A percentile compares a stretch with the other conserved stretches of the same genome.
These are phyloP conservation scores for Drosophila multiciliata DNA, from an alignment of 2,888 invertebrate genomes.

Conservation along the genomic window DNA sequence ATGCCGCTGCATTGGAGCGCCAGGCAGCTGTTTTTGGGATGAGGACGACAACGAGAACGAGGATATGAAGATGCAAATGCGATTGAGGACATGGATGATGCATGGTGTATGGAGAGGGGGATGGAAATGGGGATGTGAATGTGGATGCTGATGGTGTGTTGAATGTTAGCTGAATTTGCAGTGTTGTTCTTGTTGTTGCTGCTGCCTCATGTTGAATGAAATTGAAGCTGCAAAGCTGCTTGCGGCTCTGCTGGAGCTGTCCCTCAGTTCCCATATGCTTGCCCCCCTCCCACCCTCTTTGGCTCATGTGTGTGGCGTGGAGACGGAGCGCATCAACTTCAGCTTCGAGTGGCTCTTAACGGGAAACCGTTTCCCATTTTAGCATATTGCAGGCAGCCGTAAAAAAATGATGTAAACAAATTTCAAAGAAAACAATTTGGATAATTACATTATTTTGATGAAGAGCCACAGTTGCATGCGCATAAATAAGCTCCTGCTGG, in stretches of 20 bases:
- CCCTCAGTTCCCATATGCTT: constrained; percentile 8
- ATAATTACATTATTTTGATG: constrained; percentile 81
- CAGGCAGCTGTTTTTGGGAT: constrained; percentile 18
- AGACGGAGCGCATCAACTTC: constrained; percentile 37
- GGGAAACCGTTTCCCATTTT: constrained; percentile 69
- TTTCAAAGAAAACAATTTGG: constrained; percentile 80
- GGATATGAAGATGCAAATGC: constrained; percentile 9
- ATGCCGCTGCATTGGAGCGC: constrained; percentile 52
- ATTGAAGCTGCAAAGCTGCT: constrained; percentile 61
- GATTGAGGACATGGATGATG: constrained; percentile 26
- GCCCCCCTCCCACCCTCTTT: constrained; percentile 11
- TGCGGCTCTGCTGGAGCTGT: constrained; percentile 41
- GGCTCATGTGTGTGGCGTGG: constrained; percentile 26
- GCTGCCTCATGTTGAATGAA: constrained; percentile 55
- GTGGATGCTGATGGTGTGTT: not conserved
- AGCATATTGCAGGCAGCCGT: constrained; percentile 49
- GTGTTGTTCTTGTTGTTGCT: constrained; percentile 23
- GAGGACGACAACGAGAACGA: constrained; percentile 13
- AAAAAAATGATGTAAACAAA: constrained; percentile 76
- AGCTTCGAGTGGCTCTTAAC: constrained; percentile 74
- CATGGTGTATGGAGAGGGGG: constrained; percentile 14
- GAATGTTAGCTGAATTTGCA: constrained; percentile 21
- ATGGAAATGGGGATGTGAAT: not conserved
- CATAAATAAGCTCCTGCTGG: constrained; percentile 54
- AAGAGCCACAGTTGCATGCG: constrained; percentile 74